Percentiles rank a stretch among this genome's conserved stretches.
Evolutionary conservation across 2,797 vertebrate species (phyloP).

Genomic region (Hydrocynus forskahlii): DNA sequence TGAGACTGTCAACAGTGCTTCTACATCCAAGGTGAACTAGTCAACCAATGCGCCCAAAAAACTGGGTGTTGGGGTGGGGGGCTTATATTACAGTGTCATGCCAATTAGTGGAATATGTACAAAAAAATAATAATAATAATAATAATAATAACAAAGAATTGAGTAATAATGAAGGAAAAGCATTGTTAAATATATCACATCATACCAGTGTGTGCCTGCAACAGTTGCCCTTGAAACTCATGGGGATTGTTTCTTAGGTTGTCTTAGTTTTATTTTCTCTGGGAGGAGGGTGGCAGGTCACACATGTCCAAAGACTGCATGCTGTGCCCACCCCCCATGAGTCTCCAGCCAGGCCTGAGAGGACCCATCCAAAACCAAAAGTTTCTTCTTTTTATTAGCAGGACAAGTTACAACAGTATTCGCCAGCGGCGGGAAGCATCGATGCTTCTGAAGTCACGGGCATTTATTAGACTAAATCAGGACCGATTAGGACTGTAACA

Average conservation of each 20-base stretch:
- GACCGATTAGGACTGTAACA: slow-evolving; percentile 54
- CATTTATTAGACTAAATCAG: slow-evolving; percentile 50
- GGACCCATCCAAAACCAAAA: slow-evolving; percentile 67
- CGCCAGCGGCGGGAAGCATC: slow-evolving; percentile 51
- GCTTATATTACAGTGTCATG: slow-evolving; percentile 88
- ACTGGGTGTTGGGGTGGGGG: slow-evolving; percentile 70
- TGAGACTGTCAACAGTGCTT: slow-evolving; percentile 92
- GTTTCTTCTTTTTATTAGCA: slow-evolving; percentile 61
- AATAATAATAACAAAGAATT: slow-evolving; percentile 83
- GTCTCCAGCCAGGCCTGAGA: slow-evolving; percentile 54
- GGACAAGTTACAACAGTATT: slow-evolving; percentile 72
- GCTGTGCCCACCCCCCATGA: slow-evolving; percentile 42
- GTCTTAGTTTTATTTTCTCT: slow-evolving; percentile 79
- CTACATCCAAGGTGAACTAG: slow-evolving; percentile 85
- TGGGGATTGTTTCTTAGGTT: slow-evolving; percentile 72
- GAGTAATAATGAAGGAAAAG: slow-evolving; percentile 63
- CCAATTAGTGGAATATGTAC: slow-evolving; percentile 86
- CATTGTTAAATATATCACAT: slow-evolving; percentile 74
- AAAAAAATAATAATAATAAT: slow-evolving; percentile 6
- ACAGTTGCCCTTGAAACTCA: slow-evolving; percentile 85
- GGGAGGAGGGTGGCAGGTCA: slow-evolving; percentile 75
- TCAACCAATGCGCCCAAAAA: slow-evolving; percentile 69
- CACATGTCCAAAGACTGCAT: slow-evolving; percentile 60
- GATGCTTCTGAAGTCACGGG: slow-evolving; percentile 39
- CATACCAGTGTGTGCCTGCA: slow-evolving; percentile 99